phyloP scores from a whole-genome alignment of 2,888 invertebrate genomes.

The Drosophila macrospina region DNA sequence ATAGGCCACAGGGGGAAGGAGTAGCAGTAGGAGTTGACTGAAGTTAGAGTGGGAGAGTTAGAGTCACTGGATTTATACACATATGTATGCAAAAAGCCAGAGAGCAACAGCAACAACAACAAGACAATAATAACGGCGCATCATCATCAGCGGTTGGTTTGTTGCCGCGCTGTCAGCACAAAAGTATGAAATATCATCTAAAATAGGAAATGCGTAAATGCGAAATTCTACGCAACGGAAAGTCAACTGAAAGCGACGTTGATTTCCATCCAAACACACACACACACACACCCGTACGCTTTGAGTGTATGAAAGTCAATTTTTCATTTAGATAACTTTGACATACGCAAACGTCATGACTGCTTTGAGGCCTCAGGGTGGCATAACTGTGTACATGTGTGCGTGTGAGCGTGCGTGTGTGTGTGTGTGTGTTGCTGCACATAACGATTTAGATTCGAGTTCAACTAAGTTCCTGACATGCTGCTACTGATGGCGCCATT shows the following conservation, averaged over 20 bases:
- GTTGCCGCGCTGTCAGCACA: conserved; percentile 70
- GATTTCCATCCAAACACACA: conserved; percentile 48
- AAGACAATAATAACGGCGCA: conserved; percentile 77
- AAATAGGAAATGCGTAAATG: conserved; percentile 81
- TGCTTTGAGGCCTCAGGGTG: conserved; percentile 41
- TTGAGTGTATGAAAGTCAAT: conserved; percentile 73
- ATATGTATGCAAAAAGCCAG: conserved; percentile 62
- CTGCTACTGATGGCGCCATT: conserved; percentile 73
- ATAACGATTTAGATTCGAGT: conserved; percentile 76
- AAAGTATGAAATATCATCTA: conserved; percentile 81
- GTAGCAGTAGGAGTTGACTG: not conserved
- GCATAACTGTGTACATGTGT: not conserved
- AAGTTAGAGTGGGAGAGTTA: not conserved
- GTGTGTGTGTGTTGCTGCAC: conserved; percentile 42
- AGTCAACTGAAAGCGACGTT: conserved; percentile 64
- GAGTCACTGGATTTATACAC: conserved; percentile 12
- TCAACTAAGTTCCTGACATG: conserved; percentile 70
- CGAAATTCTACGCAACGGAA: conserved; percentile 78
- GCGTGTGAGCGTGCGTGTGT: conserved; percentile 13
- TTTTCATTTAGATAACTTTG: conserved; percentile 81
- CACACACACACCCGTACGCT: conserved; percentile 1
- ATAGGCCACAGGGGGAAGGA: not conserved
- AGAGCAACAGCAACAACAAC: conserved; percentile 71
- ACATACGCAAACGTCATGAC: conserved; percentile 78
- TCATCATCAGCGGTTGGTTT: conserved; percentile 70